Evolutionary conservation across 2,888 invertebrate genomes (phyloP), one percentile per base, ranked within the genome.

Genomic region (Drosophila incognita): DNA sequence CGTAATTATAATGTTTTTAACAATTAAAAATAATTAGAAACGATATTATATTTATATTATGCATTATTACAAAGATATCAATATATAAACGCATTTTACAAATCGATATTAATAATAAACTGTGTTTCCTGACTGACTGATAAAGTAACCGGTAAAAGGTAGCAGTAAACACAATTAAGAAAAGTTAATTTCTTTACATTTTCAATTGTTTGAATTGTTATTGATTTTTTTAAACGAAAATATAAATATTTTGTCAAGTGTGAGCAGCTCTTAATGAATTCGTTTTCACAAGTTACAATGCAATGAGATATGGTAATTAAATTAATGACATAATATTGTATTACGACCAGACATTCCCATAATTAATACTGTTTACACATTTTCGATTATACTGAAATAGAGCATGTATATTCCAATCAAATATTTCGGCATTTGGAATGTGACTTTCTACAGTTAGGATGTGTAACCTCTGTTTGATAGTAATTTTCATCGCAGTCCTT

Each of bases 401-500:
- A 29, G 29, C 51, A 31, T 11, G 53, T 35, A 35, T 35, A 53
- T 35, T 24, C 24, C 4, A 33, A 35, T 15, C 4, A 31, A 27
- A 15, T n/a, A 40, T 52, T 46, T 15, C 13, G 24, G 2, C 63
- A 56, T 49, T 24, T 24, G 4, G 8, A 21, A 3, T 31, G 33
- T 27, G 33, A n/a, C 38, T 33, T 58, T n/a, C 27, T 33, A 15
- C 21, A 21, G 56, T 13, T 2, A 42, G 15, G 24, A 70, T 68
- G 68, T 68, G 68, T 38, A 24, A 24, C 1, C 7, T 29, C 4
- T 8, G 61, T n/a, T 42, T 33, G 31, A 13, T 51, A 10, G 6
- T 60, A 18, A 13, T 56, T 8, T 68, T 56, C 27, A 11, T 54
- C 21, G 29, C 10, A 11, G 36, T 70, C n/a, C 2, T 68, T 8